Conservation (phyloP, 2,113 vertebrate species). For the Stictonetta naevosa region DNA sequence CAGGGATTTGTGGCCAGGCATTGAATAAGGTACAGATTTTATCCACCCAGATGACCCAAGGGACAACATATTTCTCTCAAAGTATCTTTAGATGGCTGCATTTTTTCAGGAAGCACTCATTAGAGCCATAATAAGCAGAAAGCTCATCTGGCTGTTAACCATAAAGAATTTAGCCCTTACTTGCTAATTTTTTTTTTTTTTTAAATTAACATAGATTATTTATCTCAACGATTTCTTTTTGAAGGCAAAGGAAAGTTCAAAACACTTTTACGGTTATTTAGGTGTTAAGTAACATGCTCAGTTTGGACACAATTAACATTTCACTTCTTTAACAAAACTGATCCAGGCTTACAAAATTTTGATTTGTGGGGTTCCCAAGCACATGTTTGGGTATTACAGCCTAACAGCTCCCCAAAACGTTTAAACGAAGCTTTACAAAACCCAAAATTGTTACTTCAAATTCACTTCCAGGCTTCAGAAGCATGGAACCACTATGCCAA, state of each 20-base stretch:
- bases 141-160: background rate
- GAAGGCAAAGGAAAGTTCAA: background rate
- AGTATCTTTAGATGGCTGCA: background rate
- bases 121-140: background rate
- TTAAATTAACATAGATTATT: background rate
- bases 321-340: background rate
- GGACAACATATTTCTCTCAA: background rate
- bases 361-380: background rate
- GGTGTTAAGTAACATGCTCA: accelerated
- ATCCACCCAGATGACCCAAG: background rate
- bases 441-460: background rate
- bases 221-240: background rate
- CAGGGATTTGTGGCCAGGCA: background rate
- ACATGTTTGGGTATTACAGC: accelerated
- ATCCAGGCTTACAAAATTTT: background rate
- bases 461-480: background rate
- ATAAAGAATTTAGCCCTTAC: background rate
- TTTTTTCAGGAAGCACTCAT: background rate
- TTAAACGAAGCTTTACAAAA: background rate
- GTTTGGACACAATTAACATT: background rate
- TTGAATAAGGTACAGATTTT: accelerated
- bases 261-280: background rate
- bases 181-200: background rate
- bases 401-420: background rate
- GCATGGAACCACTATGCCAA: background rate